Percentiles rank a stretch among this genome's conserved stretches.
Conservation (phyloP, 2,888 invertebrate species). For the Drosophila anceps region DNA sequence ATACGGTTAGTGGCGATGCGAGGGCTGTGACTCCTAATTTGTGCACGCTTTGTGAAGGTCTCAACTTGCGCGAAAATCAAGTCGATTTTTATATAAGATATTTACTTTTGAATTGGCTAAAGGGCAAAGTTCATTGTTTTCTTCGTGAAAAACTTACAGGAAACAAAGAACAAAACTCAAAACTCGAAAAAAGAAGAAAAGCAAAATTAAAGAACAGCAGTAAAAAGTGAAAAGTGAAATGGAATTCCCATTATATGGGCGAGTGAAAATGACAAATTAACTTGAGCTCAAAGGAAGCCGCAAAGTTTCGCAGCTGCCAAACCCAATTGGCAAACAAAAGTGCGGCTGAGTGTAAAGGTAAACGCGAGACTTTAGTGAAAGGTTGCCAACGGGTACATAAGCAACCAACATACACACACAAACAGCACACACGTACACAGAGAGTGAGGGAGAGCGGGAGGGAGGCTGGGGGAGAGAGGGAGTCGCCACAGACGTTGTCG, state of each 20-base stretch:
- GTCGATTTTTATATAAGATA: conserved; percentile 60
- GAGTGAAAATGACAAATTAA: conserved; percentile 78
- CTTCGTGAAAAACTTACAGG: conserved; percentile 35
- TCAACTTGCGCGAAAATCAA: conserved; percentile 57
- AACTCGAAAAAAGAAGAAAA: conserved; percentile 9
- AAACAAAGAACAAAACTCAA: background rate
- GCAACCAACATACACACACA: conserved; percentile 8
- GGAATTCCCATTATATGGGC: conserved; percentile 73
- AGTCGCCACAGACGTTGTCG: conserved; percentile 37
- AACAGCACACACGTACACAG: background rate
- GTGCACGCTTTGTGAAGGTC: conserved; percentile 31
- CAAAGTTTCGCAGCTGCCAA: conserved; percentile 64
- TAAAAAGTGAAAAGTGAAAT: conserved; percentile 37
- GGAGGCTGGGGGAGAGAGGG: background rate
- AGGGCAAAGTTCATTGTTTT: conserved; percentile 65
- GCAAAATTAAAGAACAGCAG: conserved; percentile 17
- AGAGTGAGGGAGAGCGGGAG: background rate
- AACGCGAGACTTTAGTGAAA: conserved; percentile 58
- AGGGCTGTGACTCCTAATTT: conserved; percentile 42
- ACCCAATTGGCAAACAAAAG: conserved; percentile 68
- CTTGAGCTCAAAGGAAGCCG: conserved; percentile 70
- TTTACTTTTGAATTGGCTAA: conserved; percentile 55
- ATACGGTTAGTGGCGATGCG: background rate
- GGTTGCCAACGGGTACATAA: conserved; percentile 42
- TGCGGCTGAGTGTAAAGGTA: conserved; percentile 61